These are phyloP conservation scores for Sebastes taczanowskii DNA, from an alignment of 2,797 vertebrate species.

Conservation along the genomic window DNA sequence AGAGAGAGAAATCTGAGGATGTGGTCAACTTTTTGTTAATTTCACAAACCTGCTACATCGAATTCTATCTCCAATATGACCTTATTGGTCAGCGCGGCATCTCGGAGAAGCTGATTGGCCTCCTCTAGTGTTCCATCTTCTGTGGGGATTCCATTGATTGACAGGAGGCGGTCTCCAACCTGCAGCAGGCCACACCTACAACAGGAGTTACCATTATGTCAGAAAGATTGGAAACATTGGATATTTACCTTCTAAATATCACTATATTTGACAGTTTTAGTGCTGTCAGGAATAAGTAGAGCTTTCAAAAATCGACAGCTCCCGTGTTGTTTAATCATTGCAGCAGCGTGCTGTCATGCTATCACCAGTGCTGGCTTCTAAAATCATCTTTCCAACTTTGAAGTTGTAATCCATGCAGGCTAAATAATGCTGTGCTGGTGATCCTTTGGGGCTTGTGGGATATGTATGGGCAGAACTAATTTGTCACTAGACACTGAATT, in stretches of 20 bases:
- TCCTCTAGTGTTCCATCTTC: slow-evolving; percentile 97
- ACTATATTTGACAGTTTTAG: background rate
- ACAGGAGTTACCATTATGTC: slow-evolving; percentile 6
- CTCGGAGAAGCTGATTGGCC: slow-evolving; percentile 94
- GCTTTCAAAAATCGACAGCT: background rate
- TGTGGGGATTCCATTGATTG: slow-evolving; percentile 93
- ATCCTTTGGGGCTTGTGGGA: background rate
- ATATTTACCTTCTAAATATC: background rate
- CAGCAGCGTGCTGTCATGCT: background rate
- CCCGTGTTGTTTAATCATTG: background rate
- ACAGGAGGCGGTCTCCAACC: slow-evolving; percentile 93
- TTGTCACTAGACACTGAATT: background rate
- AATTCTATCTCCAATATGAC: slow-evolving; percentile 94
- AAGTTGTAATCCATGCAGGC: background rate
- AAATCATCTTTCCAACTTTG: background rate
- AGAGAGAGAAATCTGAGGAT: background rate
- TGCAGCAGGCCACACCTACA: slow-evolving; percentile 95
- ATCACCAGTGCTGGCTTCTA: background rate
- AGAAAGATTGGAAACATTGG: background rate
- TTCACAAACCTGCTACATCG: slow-evolving; percentile 91
- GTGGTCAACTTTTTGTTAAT: background rate
- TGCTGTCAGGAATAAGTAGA: background rate
- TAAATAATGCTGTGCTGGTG: background rate
- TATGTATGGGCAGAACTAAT: no score
- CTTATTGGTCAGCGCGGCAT: slow-evolving; percentile 92